Conservation (phyloP, 2,797 vertebrate species). For the Xyrichtys novacula region DNA sequence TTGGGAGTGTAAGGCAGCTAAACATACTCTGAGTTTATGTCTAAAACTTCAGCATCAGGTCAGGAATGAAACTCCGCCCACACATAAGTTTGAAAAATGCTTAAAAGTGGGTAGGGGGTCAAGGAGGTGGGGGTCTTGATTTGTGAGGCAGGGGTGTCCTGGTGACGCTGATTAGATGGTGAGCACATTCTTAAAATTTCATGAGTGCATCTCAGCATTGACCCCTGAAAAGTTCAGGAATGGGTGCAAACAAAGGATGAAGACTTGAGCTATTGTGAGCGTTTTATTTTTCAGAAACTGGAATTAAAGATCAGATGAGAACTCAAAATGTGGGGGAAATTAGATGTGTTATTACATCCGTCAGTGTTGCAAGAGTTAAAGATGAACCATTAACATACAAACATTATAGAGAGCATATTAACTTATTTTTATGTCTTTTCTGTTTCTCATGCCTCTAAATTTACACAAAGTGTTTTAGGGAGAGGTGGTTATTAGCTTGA, state of each 20-base stretch:
- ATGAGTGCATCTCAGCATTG: neutral
- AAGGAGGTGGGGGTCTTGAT: neutral
- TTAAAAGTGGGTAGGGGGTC: neutral
- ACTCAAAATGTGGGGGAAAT: no score
- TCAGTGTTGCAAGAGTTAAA: no score
- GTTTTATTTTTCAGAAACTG: no score
- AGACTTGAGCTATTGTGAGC: no score
- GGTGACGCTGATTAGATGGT: neutral
- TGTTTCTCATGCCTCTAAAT: no score
- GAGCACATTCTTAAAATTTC: neutral
- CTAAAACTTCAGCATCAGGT: neutral
- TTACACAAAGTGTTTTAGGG: no score
- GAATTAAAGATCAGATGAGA: no score
- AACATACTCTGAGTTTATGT: neutral
- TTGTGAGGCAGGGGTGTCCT: neutral
- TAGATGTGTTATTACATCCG: no score
- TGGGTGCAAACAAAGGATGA: neutral
- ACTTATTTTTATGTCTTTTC: no score
- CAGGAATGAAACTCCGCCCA: neutral
- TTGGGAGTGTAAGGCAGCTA: constrained; percentile 15
- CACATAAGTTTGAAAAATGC: neutral
- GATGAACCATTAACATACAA: no score
- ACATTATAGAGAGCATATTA: no score
- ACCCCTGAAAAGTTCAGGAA: neutral
- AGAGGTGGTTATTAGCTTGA: no score